Evolutionary conservation across 2,113 vertebrate species (phyloP).

Genomic region (Telmatochromis sp.): DNA sequence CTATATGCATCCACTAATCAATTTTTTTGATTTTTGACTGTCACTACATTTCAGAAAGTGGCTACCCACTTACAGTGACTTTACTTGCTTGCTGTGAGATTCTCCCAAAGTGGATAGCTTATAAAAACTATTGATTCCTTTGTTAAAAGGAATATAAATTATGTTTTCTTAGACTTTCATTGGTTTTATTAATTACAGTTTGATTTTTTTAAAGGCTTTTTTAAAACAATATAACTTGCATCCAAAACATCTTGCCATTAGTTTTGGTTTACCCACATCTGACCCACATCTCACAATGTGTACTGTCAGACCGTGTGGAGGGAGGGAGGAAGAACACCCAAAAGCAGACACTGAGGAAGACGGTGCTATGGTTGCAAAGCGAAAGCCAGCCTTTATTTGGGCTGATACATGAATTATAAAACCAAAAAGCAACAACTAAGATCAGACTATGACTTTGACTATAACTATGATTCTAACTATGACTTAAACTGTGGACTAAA

Average conservation of each 20-base stretch:
- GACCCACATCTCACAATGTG: not conserved
- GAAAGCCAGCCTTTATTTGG: not conserved
- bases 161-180: not conserved
- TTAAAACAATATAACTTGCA: not conserved
- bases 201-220: not conserved
- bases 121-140: not conserved
- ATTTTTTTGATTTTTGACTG: not conserved
- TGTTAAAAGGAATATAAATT: not conserved
- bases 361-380: not conserved
- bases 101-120: not conserved
- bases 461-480: not conserved
- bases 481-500: not conserved
- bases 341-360: not conserved
- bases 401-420: not conserved
- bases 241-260: not conserved
- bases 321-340: not conserved
- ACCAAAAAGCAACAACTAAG: not conserved
- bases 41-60: not conserved
- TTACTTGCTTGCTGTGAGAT: not conserved
- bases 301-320: not conserved
- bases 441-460: not conserved
- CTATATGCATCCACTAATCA: not conserved
- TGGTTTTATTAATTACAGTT: not conserved
- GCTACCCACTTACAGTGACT: not conserved
- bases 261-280: not conserved